Base-by-base conservation (phyloP, 2,888 invertebrate genomes). In the Galeruca laticollis region DNA sequence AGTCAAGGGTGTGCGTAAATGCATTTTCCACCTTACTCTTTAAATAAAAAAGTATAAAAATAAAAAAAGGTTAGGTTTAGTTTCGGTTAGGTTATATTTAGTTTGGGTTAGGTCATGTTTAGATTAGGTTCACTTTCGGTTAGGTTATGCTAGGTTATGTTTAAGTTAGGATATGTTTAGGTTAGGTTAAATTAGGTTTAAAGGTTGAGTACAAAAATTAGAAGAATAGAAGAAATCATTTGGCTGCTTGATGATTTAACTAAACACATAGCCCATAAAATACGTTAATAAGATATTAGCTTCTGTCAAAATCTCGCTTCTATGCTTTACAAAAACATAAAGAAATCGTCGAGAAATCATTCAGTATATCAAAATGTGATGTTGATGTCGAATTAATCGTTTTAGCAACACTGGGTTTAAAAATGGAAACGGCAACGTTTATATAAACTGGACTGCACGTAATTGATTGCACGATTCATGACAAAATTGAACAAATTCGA, bases 351-450 rank as follows among this genome's bases (percentile, higher is more conserved):
- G 73, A 75, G 73, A 76, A 70, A 75, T 75, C 71, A 69, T 73
- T 68, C 56, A 62, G 74, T 77, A 73, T 71, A 73, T 73, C 73
- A 80, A 80, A 73, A 73, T 81, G 82, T 82, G 82, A 82, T 82
- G 82, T 81, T 78, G 74, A 75, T 76, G 71, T 75, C 71, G 77
- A 72, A 78, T 75, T 73, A 75, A 77, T 67, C 75, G 75, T 78
- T 81, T 80, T 81, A 81, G 80, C 76, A 83, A 82, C 82, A 82
- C 82, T 80, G 81, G 81, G 80, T 79, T 80, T 75, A 54, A 37
- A 49, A 26, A 47, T 35, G 33, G 33, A 56, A 15, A 33, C 52
- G 1, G 26, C 9, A 31, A 56, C 33, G 6, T 56, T 43, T 56
- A 56, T 35, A 18, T 57, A 31, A 57, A 33, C 56, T 18, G 56